Conservation (phyloP, 2,113 vertebrate genomes). For the Lota lota region DNA sequence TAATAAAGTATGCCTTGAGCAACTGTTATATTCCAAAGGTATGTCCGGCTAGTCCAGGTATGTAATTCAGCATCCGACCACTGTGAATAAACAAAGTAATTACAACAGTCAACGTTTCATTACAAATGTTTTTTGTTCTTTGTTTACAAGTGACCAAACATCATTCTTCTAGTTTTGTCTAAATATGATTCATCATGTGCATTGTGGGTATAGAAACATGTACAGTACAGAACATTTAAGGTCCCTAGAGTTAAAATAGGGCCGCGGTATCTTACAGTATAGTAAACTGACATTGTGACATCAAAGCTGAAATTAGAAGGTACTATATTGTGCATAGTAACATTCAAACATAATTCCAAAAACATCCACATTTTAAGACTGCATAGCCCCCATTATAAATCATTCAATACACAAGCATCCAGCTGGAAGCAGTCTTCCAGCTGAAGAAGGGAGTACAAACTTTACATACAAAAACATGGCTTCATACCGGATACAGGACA, state of each 20-base stretch:
- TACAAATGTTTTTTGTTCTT: conserved; percentile 54
- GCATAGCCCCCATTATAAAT: conserved; percentile 54
- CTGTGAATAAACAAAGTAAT: neutral
- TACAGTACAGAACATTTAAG: conserved; percentile 63
- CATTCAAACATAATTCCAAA: conserved; percentile 23
- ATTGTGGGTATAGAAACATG: conserved; percentile 57
- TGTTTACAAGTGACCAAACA: conserved; percentile 57
- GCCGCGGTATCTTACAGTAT: conserved; percentile 9
- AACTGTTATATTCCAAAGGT: no score
- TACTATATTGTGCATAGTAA: conserved; percentile 41
- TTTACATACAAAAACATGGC: conserved; percentile 30
- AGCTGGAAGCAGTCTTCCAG: conserved; percentile 9
- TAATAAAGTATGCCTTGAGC: no score
- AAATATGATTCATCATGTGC: conserved; percentile 51
- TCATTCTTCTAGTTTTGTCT: conserved; percentile 62
- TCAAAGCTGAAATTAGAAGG: conserved; percentile 25
- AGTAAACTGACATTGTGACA: conserved; percentile 33
- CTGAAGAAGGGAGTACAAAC: conserved; percentile 39
- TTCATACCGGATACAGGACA: neutral
- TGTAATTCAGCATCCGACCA: neutral
- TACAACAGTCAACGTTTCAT: conserved; percentile 34
- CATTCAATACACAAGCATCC: conserved; percentile 7
- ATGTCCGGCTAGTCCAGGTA: no score
- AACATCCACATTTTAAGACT: conserved; percentile 26
- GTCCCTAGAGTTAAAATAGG: conserved; percentile 60